These are phyloP conservation scores for Sardina pilchardus DNA, from an alignment of 2,113 vertebrate species.

Conservation along the genomic window DNA sequence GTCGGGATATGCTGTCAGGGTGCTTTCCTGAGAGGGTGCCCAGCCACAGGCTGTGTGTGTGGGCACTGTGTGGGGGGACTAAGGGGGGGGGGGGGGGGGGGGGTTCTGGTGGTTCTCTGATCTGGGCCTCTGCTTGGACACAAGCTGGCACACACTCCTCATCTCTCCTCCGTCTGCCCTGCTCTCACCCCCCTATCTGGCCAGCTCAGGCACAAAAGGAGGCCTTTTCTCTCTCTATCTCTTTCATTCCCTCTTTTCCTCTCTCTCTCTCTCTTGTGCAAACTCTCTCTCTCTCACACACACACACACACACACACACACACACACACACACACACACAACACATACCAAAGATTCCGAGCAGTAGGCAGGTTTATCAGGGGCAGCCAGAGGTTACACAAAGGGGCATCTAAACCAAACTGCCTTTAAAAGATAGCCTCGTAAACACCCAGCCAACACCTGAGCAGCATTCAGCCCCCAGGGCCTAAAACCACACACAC, in stretches of 20 bases:
- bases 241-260: background rate
- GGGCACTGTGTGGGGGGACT: background rate
- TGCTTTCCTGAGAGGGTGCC: background rate
- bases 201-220: background rate
- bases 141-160: conserved; percentile 8
- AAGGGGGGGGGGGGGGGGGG: background rate
- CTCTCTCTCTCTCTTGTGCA: conserved; percentile 24
- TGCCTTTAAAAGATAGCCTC: background rate
- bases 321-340: conserved; percentile 46
- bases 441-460: background rate
- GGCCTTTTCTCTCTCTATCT: background rate
- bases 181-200: conserved; percentile 23
- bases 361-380: conserved; percentile 43
- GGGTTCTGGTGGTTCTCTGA: background rate
- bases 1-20: background rate
- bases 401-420: conserved; percentile 4
- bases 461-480: background rate
- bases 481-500: no score
- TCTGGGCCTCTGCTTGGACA: background rate
- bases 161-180: conserved; percentile 24
- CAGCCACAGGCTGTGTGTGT: background rate
- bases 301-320: conserved; percentile 48
- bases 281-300: conserved; percentile 40
- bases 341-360: conserved; percentile 59
- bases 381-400: background rate